Evolutionary conservation across 2,797 vertebrate species (phyloP), one percentile per base, ranked within the genome.

Genomic region (Cossypha dichroa): DNA sequence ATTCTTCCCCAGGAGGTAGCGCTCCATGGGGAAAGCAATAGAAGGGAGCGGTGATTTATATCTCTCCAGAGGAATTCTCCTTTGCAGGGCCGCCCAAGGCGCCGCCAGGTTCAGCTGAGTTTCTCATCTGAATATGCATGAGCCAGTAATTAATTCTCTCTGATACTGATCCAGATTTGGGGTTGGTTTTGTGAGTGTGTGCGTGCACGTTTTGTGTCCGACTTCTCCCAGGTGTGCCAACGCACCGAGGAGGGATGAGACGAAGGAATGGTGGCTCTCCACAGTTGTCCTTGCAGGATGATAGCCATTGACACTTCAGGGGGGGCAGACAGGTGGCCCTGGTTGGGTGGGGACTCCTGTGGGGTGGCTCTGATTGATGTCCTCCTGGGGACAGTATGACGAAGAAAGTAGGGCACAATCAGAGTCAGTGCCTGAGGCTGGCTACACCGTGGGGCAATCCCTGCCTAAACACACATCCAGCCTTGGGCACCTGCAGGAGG

Each of bases 141-240:
- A 96, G 68, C 36, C 85, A 85, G 94, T 96, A 97, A 97, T 97
- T 97, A 96, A 95, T 96, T 95, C 93, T 89, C 96, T 97, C 93
- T 94, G 95, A 86, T 93, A 95, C 94, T 17, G 40, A 82, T 86
- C 95, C 91, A 88, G 82, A 95, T 80, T 87, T 63, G 64, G 85
- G 83, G 84, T 88, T 94, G 94, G 89, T 74, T 93, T 93, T 85
- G 78, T 79, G 74, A 91, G 87, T 76, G 56, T 21, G 86, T 78
- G 73, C 2, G 7, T 66, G 84, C 12, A 2, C 0, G 1, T 18
- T 91, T 33, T 67, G 76, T 63, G 78, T 73, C 84, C 1, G 5
- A 73, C 78, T 86, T 90, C 94, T 89, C 80, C 66, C 84, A 95
- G 91, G 85, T 85, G 85, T 77, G 72, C 55, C 17, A 16, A 26